Evolutionary conservation across 2,888 invertebrate species (phyloP), one percentile per base, ranked within the genome.

Genomic region (Chymomyza procnemis): DNA sequence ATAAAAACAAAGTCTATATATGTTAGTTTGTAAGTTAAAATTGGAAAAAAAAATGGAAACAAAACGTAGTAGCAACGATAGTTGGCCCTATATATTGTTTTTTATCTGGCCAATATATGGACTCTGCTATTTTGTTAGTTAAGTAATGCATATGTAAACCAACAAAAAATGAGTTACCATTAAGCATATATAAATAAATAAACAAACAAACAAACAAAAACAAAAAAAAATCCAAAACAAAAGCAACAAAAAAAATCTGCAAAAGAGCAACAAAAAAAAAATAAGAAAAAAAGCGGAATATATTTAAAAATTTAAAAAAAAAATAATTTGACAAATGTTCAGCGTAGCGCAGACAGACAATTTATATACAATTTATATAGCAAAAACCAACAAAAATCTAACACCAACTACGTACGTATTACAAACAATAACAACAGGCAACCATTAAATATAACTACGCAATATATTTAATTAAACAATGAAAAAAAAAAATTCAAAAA

Each of bases 351-450:
- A 83, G 68, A 67, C 80, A 81, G 69, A 71, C 79, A 85, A 75
- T 85, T 82, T 85, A 85, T 85, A 85, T 82, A 82, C 85, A 78
- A 71, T 80, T 85, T 80, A 85, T 85, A 82, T 80, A 73, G 71
- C 62, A 80, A 84, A 69, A 30, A 68, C 61, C 30, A 66, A 64
- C 60, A 64, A 22, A 59, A 48, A 66, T 69, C 8, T 30, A 48
- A 82, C 85, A 82, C 72, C 83, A 80, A 80, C 80, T 80, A 79
- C 50, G 77, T 79, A 80, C 79, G 81, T 80, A 72, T 76, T 71
- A 74, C 59, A 61, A 26, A 65, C 30, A 68, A 18, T 21, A 64
- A 47, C 55, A 64, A 59, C 46, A 64, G 66, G 66, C 64, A 68
- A 70, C 62, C 80, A 58, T 58, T 61, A 63, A 21, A 65, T 50